These are phyloP conservation scores for Macrophya alboannulata DNA, from an alignment of 2,888 invertebrate species.

Conservation along the genomic window DNA sequence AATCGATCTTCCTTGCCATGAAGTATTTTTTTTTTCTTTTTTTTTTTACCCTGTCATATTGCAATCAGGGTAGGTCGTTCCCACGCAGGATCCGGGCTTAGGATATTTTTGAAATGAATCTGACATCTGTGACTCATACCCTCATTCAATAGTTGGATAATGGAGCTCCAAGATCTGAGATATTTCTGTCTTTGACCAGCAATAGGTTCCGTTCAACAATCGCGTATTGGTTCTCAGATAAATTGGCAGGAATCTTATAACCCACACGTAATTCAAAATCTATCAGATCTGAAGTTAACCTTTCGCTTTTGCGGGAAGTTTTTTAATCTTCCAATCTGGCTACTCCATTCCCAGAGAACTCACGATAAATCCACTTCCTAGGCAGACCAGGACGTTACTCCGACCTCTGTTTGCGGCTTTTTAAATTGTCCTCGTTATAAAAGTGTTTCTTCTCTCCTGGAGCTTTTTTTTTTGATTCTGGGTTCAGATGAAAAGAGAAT, in stretches of 20 bases:
- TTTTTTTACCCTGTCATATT: not conserved
- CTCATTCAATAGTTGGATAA: not conserved
- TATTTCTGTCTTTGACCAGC: not conserved
- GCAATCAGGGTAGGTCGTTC: not conserved
- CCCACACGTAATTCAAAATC: conserved; percentile 2
- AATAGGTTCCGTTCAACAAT: not conserved
- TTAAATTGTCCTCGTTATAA: not conserved
- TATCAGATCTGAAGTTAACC: not conserved
- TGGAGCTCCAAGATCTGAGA: not conserved
- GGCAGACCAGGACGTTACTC: not conserved
- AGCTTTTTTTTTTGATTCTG: no score
- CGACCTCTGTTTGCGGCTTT: not conserved
- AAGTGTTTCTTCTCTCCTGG: not conserved
- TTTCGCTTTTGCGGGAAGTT: not conserved
- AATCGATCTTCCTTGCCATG: not conserved
- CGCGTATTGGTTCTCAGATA: not conserved
- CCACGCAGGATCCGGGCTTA: not conserved
- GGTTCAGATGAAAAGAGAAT: no score
- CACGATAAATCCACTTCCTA: no score
- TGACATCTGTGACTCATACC: not conserved
- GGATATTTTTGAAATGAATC: not conserved
- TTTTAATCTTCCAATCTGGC: no score
- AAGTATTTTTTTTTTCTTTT: not conserved
- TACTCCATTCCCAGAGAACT: no score
- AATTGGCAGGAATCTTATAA: conserved; percentile 11